A percentile compares a stretch with the other conserved stretches of the same genome.
These are phyloP conservation scores for Himalopsyche japonica DNA, from an alignment of 2,888 invertebrate species.

Conservation along the genomic window DNA sequence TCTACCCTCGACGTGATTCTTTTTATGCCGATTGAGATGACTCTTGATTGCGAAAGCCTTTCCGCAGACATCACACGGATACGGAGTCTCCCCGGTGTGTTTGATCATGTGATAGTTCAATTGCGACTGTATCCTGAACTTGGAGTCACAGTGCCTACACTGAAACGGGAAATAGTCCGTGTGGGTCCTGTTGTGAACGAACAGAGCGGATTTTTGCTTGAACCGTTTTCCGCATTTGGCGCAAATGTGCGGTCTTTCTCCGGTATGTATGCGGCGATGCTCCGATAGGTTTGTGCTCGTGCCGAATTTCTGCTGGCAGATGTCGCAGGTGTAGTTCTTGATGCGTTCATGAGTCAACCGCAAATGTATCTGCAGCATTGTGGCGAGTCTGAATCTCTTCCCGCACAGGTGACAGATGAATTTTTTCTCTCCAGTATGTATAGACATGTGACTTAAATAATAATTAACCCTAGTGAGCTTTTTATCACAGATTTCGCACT, in stretches of 20 bases:
- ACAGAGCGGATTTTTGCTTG: slow-evolving; percentile 59
- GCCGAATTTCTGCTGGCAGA: slow-evolving; percentile 57
- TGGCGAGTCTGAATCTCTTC: slow-evolving; percentile 58
- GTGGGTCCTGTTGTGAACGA: slow-evolving; percentile 59
- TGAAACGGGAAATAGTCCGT: slow-evolving; percentile 45
- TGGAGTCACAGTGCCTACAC: slow-evolving; percentile 49
- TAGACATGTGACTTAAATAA: slow-evolving; percentile 56
- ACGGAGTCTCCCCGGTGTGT: slow-evolving; percentile 64
- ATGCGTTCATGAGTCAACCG: slow-evolving; percentile 57
- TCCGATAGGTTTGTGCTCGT: slow-evolving; percentile 56
- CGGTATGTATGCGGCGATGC: slow-evolving; percentile 53
- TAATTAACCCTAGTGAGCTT: slow-evolving; percentile 47
- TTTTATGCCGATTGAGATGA: slow-evolving; percentile 33
- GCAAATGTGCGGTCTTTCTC: slow-evolving; percentile 53
- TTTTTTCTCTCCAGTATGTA: slow-evolving; percentile 59
- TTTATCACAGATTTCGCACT: slow-evolving; percentile 57
- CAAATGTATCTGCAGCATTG: slow-evolving; percentile 57
- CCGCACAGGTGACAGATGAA: slow-evolving; percentile 59
- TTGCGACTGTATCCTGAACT: slow-evolving; percentile 51
- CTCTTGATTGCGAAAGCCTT: slow-evolving; percentile 60
- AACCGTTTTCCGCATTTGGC: slow-evolving; percentile 58
- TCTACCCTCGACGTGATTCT: slow-evolving; percentile 29
- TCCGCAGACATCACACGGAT: slow-evolving; percentile 62
- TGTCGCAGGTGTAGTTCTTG: slow-evolving; percentile 57
- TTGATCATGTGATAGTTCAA: slow-evolving; percentile 50